Conservation (phyloP, 2,888 invertebrate genomes). For the Lamellibrachia columna region DNA sequence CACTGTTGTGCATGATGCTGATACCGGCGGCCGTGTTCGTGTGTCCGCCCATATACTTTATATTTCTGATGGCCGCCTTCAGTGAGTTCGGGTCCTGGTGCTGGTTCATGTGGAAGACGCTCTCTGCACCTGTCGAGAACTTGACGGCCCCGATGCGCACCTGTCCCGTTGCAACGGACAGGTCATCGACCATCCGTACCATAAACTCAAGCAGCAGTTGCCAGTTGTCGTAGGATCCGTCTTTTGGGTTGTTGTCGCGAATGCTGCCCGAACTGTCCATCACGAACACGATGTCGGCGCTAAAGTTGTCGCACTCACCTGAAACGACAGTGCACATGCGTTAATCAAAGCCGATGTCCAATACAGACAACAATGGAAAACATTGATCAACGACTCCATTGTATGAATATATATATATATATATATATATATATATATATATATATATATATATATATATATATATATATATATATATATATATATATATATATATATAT, state of each 20-base stretch:
- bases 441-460: neutral
- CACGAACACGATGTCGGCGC: neutral
- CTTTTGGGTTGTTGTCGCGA: neutral
- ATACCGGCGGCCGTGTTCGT: neutral
- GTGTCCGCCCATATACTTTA: neutral
- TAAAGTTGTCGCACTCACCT: neutral
- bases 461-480: no score
- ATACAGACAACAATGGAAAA: neutral
- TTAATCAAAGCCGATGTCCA: neutral
- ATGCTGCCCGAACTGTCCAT: neutral
- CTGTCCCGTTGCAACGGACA: neutral
- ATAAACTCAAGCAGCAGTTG: neutral
- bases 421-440: no score
- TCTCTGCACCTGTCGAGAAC: neutral
- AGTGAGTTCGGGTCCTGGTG: neutral
- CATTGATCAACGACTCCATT: neutral
- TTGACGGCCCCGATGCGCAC: slow-evolving; percentile 3
- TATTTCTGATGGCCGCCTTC: neutral
- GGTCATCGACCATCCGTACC: neutral
- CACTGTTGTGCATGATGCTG: neutral
- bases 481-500: neutral
- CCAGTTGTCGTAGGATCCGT: neutral
- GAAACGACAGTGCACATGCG: neutral
- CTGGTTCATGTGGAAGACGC: neutral
- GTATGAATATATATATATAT: neutral